Evolutionary conservation across 64 coral and sea anemone genomes (phyloP).

Genomic region (Astreopora myriophthalma): DNA sequence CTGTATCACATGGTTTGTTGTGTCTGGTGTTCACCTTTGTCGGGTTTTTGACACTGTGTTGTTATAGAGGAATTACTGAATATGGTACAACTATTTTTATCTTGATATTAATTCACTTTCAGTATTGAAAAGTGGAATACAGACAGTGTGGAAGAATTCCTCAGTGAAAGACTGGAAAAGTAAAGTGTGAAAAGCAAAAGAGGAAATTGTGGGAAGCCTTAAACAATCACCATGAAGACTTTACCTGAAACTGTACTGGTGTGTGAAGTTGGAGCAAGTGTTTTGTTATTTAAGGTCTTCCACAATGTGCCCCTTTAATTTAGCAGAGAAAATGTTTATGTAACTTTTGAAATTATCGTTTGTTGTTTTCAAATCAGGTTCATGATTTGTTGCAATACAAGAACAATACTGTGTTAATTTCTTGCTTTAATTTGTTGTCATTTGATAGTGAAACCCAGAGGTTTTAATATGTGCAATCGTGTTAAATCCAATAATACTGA

Average conservation of each 20-base stretch:
- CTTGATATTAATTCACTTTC: constrained; percentile 47
- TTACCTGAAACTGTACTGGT: constrained; percentile 38
- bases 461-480: too few species aligned
- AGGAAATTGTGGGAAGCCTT: not conserved
- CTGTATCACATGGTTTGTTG: too few species aligned
- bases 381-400: too few species aligned
- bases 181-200: not conserved
- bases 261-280: constrained; percentile 42
- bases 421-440: too few species aligned
- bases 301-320: not conserved
- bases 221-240: constrained; percentile 27
- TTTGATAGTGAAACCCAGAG: too few species aligned
- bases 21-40: too few species aligned
- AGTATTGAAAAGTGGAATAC: constrained; percentile 99
- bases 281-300: not conserved
- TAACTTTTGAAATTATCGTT: not conserved
- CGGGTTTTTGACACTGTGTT: too few species aligned
- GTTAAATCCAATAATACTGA: too few species aligned
- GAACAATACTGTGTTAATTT: too few species aligned
- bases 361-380: too few species aligned
- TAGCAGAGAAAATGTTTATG: not conserved
- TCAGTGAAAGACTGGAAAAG: constrained; percentile 82
- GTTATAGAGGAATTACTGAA: too few species aligned
- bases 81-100: too few species aligned
- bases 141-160: constrained; percentile 99